phyloP scores from a whole-genome alignment of 92 coral and sea anemone species.

The Virgularia gustaviana region DNA sequence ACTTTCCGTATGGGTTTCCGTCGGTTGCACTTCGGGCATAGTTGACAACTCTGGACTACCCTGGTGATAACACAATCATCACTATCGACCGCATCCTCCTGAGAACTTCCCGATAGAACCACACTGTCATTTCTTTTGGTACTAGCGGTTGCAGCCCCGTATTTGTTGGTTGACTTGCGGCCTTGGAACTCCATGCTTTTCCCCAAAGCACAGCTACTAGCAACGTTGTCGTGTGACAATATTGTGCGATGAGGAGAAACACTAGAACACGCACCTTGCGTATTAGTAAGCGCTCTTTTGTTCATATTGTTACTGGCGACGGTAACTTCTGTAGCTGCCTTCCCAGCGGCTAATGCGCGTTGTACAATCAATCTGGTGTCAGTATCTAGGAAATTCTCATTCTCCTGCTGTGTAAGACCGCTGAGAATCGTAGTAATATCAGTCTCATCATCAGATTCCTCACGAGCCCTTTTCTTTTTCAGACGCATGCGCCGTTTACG shows the following conservation, averaged over 20 bases:
- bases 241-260: too few relatives aligned
- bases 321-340: slow-evolving; percentile 11
- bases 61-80: slow-evolving; percentile 16
- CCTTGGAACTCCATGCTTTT: too few relatives aligned
- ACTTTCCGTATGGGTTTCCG: neutral
- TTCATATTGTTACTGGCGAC: slow-evolving; percentile 3
- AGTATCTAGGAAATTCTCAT: neutral
- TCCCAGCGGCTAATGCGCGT: slow-evolving; percentile 23
- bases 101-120: neutral
- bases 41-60: neutral
- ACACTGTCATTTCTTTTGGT: neutral
- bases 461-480: neutral
- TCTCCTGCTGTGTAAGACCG: slow-evolving; percentile 8
- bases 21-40: slow-evolving; percentile 31
- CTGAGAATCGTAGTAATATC: slow-evolving; percentile 8
- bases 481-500: too few relatives aligned
- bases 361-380: slow-evolving; percentile 15
- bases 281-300: too few relatives aligned
- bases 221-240: too few relatives aligned
- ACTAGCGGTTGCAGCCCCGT: too few relatives aligned
- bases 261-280: too few relatives aligned
- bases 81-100: neutral
- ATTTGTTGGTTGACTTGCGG: too few relatives aligned
- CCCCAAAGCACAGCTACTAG: too few relatives aligned
- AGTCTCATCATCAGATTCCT: slow-evolving; percentile 17